Percentiles rank a stretch among this genome's conserved stretches.
These are phyloP conservation scores for Archilochus colubris DNA, from an alignment of 2,113 vertebrate species.

Conservation along the genomic window DNA sequence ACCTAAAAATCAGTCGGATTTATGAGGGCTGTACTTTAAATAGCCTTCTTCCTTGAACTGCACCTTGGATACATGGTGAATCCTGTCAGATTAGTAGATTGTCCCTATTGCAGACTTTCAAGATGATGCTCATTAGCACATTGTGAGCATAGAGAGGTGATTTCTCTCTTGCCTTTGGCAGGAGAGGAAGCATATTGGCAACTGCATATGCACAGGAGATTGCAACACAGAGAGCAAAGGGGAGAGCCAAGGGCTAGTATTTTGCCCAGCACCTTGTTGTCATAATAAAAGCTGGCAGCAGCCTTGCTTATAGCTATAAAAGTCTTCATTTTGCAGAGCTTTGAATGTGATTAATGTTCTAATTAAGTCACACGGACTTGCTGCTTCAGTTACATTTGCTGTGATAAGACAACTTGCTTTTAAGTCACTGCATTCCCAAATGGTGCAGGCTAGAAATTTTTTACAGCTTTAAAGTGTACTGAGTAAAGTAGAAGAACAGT, in stretches of 20 bases:
- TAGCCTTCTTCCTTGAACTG: not conserved
- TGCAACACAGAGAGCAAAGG: not conserved
- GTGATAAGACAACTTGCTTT: not conserved
- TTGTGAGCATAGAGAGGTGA: not conserved
- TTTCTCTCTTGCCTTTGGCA: not conserved
- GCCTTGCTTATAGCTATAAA: not conserved
- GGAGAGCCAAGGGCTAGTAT: not conserved
- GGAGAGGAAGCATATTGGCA: not conserved
- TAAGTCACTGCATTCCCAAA: not conserved
- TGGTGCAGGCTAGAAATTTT: not conserved
- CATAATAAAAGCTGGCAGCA: not conserved
- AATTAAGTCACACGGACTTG: fast-evolving
- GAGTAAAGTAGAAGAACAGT: not conserved
- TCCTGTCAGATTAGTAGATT: not conserved
- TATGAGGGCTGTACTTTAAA: not conserved
- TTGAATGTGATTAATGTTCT: not conserved
- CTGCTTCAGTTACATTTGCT: not conserved
- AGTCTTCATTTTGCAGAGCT: not conserved
- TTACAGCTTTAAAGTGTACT: not conserved
- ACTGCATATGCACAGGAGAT: not conserved
- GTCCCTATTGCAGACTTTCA: not conserved
- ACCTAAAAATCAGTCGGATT: not conserved
- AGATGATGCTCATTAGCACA: not conserved
- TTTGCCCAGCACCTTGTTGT: not conserved
- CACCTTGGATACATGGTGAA: not conserved